phyloP scores from a whole-genome alignment of 2,888 invertebrate genomes.

The Cheilosia impressa region DNA sequence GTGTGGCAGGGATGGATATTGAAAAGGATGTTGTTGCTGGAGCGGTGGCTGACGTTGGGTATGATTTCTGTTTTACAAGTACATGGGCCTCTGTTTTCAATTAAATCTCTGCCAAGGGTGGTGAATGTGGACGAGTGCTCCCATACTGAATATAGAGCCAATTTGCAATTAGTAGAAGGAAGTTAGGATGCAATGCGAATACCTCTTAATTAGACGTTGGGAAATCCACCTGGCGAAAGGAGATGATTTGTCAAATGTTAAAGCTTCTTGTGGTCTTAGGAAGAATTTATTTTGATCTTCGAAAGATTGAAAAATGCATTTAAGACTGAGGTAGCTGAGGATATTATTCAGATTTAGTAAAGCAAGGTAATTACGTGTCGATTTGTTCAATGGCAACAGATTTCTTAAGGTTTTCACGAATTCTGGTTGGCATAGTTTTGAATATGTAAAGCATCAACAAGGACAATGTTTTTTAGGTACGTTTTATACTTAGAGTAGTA shows the following conservation, averaged over 20 bases:
- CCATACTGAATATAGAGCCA: not conserved
- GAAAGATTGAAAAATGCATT: no score
- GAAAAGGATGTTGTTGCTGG: not conserved
- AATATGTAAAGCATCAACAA: no score
- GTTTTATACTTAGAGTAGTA: no score
- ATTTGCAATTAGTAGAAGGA: not conserved
- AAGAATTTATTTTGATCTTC: no score
- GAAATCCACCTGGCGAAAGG: not conserved
- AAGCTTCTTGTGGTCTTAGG: no score
- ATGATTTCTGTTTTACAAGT: not conserved
- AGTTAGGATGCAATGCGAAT: not conserved
- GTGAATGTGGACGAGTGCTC: not conserved
- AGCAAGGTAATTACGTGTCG: no score
- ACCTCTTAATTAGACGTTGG: not conserved
- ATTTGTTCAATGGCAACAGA: no score
- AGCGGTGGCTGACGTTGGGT: not conserved
- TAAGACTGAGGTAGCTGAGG: no score
- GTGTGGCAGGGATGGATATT: not conserved
- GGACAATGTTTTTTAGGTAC: no score
- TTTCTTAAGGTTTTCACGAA: no score
- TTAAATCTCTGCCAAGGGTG: not conserved
- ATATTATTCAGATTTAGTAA: no score
- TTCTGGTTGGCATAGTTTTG: no score
- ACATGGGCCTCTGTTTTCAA: not conserved
- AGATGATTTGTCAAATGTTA: not conserved